Conservation (phyloP, 2,888 invertebrate genomes). For the Lagria hirta region DNA sequence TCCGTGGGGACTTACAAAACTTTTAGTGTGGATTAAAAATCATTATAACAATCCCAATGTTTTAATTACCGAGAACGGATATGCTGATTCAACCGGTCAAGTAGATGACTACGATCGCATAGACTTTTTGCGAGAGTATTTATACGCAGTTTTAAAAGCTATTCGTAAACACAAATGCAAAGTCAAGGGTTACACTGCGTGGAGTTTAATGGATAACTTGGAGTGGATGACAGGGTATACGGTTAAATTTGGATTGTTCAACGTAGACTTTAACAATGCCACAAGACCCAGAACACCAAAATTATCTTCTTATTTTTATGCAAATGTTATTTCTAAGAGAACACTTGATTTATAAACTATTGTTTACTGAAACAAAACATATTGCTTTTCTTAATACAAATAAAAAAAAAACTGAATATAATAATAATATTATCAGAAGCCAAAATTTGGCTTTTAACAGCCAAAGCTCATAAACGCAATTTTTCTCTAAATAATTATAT, state of each 20-base stretch:
- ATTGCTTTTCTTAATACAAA: too few relatives aligned
- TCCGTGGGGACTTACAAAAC: constrained; percentile 62
- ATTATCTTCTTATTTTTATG: constrained; percentile 17
- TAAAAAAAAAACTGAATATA: too few relatives aligned
- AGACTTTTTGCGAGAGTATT: constrained; percentile 53
- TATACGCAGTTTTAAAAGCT: constrained; percentile 25
- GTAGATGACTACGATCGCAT: constrained; percentile 60
- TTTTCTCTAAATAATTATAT: too few relatives aligned
- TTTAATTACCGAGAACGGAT: constrained; percentile 63
- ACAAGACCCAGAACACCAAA: constrained; percentile 65
- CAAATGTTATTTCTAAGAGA: constrained; percentile 8
- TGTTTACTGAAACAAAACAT: too few relatives aligned
- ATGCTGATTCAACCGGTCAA: too few relatives aligned
- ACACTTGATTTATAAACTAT: too few relatives aligned
- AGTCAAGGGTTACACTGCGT: constrained; percentile 52
- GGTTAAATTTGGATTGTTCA: constrained; percentile 60
- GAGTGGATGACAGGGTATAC: constrained; percentile 55
- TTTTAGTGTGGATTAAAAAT: constrained; percentile 55
- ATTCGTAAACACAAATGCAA: too few relatives aligned
- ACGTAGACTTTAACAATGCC: constrained; percentile 65
- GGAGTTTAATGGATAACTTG: constrained; percentile 46
- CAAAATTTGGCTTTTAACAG: too few relatives aligned
- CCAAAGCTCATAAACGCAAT: too few relatives aligned
- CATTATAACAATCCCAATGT: constrained; percentile 56
- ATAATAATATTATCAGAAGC: too few relatives aligned